These are phyloP conservation scores for Eira barbara DNA, from an alignment of 2,113 vertebrate species.

Conservation along the genomic window DNA sequence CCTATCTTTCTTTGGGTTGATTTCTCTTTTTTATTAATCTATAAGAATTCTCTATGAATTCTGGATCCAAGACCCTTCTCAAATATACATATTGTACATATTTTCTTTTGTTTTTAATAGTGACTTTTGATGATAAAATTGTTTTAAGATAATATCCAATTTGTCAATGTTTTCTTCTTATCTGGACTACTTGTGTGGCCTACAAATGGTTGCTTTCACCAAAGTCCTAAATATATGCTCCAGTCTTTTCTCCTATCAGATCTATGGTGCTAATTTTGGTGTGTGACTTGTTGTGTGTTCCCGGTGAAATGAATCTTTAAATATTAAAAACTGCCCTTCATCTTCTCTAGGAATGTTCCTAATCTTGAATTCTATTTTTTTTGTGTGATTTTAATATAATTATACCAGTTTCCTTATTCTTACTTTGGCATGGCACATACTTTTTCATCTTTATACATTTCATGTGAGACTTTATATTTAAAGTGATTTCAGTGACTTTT, in stretches of 20 bases:
- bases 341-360: not conserved
- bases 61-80: not conserved
- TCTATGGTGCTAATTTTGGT: not conserved
- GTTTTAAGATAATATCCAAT: not conserved
- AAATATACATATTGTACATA: not conserved
- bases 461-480: not conserved
- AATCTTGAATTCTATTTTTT: not conserved
- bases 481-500: not conserved
- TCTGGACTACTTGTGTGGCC: not conserved
- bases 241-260: not conserved
- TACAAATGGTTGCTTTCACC: not conserved
- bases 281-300: not conserved
- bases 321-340: not conserved
- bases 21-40: not conserved
- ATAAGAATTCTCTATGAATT: not conserved
- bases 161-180: not conserved
- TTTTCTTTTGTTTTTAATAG: not conserved
- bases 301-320: not conserved
- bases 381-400: not conserved
- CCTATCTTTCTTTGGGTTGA: not conserved
- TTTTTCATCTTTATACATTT: not conserved
- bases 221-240: not conserved
- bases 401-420: not conserved
- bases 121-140: not conserved
- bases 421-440: not conserved